Base-by-base conservation (phyloP, 2,113 vertebrate species). In the Pseudorasbora parva region DNA sequence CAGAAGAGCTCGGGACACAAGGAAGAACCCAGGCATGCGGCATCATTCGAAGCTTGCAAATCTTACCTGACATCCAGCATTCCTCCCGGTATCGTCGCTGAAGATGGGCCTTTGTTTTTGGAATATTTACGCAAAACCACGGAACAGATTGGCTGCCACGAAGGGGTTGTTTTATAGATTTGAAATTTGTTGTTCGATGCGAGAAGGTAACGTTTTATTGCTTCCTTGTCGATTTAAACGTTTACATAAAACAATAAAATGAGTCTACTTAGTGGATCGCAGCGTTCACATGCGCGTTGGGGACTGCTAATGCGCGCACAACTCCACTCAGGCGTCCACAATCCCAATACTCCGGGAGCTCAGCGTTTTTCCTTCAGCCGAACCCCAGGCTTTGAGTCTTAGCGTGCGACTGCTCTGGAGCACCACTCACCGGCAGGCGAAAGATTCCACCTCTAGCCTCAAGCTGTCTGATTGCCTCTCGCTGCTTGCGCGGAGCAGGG, bases 31-130 rank as follows among this genome's bases (percentile, higher is more conserved):
- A 86, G 84, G 85, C 90, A 88, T 87, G 88, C 88, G 78, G 84
- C 85, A 80, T 87, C 84, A 89, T 77, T 85, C 37, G 84, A 74
- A 81, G 81, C 82, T 82, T 81, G 81, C 87, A 90, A 87, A 91
- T 76, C 92, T 94, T 96, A 97, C 95, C 95, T 96, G 94, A 11
- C 87, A 88, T 87, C 87, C 84, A 88, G 87, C 83, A 87, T 85
- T 89, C 84, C 85, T 86, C 85, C 82, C 82, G 66, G 66, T 85
- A 75, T 86, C 83, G 85, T 74, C 78, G 83, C 30, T 23, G 76
- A 84, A 57, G 57, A 76, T 77, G 74, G 37, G 59, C 56, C 75
- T 84, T 82, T 77, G 78, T 19, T 86, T 86, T 79, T 56, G 87
- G 86, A 84, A 57, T 86, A 86, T 86, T 75, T 86, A 71, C 33